Percentiles rank a stretch among this genome's conserved stretches.
Evolutionary conservation across 2,888 invertebrate species (phyloP).

Genomic region (Chironomus riparius): DNA sequence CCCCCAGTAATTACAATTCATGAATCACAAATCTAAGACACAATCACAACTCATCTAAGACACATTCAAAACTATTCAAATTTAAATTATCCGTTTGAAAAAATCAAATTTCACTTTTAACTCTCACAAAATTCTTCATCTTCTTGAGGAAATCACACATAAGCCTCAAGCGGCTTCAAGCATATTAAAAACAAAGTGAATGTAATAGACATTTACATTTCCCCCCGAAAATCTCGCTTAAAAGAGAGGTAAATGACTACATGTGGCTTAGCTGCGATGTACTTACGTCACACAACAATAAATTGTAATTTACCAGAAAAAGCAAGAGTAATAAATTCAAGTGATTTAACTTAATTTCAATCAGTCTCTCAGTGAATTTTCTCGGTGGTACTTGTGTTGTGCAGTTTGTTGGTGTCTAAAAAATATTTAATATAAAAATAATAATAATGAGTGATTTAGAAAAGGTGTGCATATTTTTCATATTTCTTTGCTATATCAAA

Average conservation of each 20-base stretch:
- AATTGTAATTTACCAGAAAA: background rate
- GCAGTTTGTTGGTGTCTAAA: background rate
- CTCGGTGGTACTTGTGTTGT: background rate
- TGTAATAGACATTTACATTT: no score
- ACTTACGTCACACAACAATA: constrained; percentile 2
- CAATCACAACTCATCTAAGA: no score
- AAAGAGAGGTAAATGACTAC: background rate
- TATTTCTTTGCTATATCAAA: background rate
- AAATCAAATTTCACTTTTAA: no score
- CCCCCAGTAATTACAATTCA: no score
- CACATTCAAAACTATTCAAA: no score
- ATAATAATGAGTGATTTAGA: background rate
- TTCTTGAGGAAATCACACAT: no score
- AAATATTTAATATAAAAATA: background rate
- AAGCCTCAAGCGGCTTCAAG: no score
- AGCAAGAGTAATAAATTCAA: constrained; percentile 1
- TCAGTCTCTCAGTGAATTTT: constrained; percentile 1
- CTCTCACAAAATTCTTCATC: no score
- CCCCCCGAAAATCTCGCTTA: no score
- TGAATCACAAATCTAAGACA: no score
- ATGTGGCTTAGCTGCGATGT: background rate
- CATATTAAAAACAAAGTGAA: no score
- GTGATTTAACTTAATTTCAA: background rate
- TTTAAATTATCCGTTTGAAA: no score
- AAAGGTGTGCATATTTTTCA: background rate